Evolutionary conservation across 2,113 vertebrate genomes (phyloP).

Genomic region (Scophthalmus maximus): DNA sequence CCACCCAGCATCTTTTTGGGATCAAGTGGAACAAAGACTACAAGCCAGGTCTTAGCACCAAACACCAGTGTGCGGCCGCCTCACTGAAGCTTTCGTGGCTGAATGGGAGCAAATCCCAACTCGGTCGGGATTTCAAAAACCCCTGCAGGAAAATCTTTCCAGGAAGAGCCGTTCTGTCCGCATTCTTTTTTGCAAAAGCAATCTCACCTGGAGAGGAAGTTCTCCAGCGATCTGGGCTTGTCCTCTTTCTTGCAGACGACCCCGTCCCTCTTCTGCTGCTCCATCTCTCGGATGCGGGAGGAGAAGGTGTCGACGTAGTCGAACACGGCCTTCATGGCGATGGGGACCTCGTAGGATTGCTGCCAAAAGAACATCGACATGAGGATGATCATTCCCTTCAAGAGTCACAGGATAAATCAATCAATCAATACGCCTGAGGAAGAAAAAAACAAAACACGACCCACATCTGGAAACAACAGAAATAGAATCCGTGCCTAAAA

Average conservation of each 20-base stretch:
- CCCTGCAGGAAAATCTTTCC: no score
- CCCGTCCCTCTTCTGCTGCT: conserved; percentile 95
- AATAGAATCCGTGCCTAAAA: no score
- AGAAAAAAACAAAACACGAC: background rate
- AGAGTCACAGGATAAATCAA: conserved; percentile 28
- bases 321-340: conserved; percentile 96
- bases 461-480: background rate
- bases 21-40: no score
- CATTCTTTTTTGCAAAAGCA: no score
- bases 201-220: conserved; percentile 94
- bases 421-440: background rate
- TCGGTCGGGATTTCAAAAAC: no score
- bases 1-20: no score
- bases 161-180: no score
- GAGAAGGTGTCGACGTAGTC: conserved; percentile 95
- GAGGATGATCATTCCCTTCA: background rate
- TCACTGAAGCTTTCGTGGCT: no score
- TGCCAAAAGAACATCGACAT: conserved; percentile 65
- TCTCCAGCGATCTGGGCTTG: conserved; percentile 95
- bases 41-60: no score
- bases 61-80: no score
- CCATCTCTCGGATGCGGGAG: conserved; percentile 98
- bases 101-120: no score
- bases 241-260: conserved; percentile 95
- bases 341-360: conserved; percentile 98